Base-by-base conservation (phyloP, 30 jellyfish, hydroid and myxozoan genomes). In the Chrysaora quinquecirrha region DNA sequence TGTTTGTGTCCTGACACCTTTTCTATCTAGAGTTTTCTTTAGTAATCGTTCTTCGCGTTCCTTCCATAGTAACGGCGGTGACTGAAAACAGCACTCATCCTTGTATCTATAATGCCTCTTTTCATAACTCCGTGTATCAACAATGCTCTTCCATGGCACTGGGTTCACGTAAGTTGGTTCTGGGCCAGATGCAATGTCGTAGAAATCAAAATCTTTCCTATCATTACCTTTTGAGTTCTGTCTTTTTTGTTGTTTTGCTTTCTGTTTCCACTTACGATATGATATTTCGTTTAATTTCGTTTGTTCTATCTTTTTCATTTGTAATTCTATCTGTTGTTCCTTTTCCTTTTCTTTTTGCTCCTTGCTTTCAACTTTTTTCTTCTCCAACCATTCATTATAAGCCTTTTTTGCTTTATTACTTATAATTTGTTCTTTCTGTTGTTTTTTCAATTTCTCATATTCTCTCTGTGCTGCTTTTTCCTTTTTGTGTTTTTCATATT, bases 21-120 rank as follows among this genome's bases (percentile, higher is more conserved):
- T 63, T 30, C 18, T 32, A 16, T 63, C 30, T 16, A 21, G 33
- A 6, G 2, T 43, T 47, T 35, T 52, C 9, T 27, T 46, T 12
- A 23, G 34, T 19, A 64, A 6, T 35, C 96, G 47, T 33, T 68
- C 76, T 30, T 87, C 91, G 30, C 43, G 49, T 19, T 87, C 96
- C 70, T 60, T 69, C 96, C 96, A 87, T n/a, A 87, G 38, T 49
- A 87, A 35, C 3, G 96, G 96, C 3, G 96, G 96, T 56, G 96
- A 87, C 25, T 72, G 83, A 31, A 43, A 87, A 1, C 54, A 11
- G 31, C 9, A 1, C 19, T 24, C 46, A 12, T 33, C 82, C 20
- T 38, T 52, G 29, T 11, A 3, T 38, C 63, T 9, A 10, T 16
- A 14, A 4, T 63, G n/a, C 12, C 2, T 20, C 16, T 20, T 33